Base-by-base conservation (phyloP, 2,113 vertebrate species). In the Clarias gariepinus region DNA sequence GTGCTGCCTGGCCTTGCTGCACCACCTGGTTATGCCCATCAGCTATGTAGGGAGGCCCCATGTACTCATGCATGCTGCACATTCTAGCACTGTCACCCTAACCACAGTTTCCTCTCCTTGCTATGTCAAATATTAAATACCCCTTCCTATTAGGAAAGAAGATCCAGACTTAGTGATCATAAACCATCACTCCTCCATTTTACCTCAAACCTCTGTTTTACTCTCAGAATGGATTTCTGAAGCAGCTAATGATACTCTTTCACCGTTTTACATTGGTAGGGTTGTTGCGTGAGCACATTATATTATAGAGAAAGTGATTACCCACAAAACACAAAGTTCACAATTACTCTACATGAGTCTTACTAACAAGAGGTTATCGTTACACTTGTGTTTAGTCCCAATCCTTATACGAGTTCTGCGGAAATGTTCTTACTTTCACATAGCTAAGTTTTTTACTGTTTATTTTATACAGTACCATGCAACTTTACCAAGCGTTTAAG, bases 71-170 rank as follows among this genome's bases (percentile, higher is more conserved):
- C 86, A 91, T 90, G 83, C 88, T 86, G 78, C 73, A 66, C 88
- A 90, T 92, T 92, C 83, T 87, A 84, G 84, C 85, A 77, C 83
- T 57, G 89, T 88, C 90, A 91, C 82, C 88, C 86, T 86, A 92
- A 84, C 88, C 91, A 86, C 80, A 87, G 87, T 89, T 90, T 90
- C 91, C 91, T 87, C 60, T 83, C 58, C 63, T 89, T n/a, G 81
- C 87, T 88, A 91, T 89, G 89, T 86, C 81, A 90, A 91, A 92
- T 88, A 89, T 90, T 85, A 91, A 85, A 90, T 83, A 86, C 83
- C 55, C 83, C 81, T 90, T 92, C 88, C 88, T 91, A 90, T 88
- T 89, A 60, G 66, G 91, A 91, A 88, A 91, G 79, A 85, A 11
- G 83, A 92, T 87, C 89, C 74, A 21, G 47, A 19, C 85, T 55